These are phyloP conservation scores for Anniella stebbinsi DNA, from an alignment of 2,797 vertebrate genomes.

Conservation along the genomic window DNA sequence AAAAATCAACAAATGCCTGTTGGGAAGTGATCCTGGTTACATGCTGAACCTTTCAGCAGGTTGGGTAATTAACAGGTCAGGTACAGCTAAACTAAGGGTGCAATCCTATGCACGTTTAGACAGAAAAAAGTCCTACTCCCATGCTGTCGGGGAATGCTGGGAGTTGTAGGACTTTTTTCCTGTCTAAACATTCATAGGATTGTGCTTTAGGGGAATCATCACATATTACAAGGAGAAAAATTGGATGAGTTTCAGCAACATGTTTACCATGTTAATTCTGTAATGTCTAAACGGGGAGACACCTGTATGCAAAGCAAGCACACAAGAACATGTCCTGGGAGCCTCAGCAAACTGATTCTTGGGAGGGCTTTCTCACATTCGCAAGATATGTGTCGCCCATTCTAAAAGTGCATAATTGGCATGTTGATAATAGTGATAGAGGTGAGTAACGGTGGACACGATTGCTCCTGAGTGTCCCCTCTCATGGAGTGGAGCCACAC, in stretches of 20 bases:
- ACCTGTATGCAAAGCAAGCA: not conserved
- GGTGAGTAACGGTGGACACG: no score
- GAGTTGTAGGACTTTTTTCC: no score
- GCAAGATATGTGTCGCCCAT: not conserved
- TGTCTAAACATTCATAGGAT: no score
- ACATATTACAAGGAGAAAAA: not conserved
- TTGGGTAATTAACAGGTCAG: not conserved
- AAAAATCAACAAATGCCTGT: not conserved
- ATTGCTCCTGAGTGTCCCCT: no score
- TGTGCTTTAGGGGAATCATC: not conserved
- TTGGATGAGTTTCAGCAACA: not conserved
- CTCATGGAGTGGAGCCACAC: no score
- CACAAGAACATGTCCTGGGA: not conserved
- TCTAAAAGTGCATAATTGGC: not conserved
- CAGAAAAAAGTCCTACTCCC: no score
- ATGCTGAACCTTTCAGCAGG: not conserved
- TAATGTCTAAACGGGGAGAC: not conserved
- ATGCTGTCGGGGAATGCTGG: no score
- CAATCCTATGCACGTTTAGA: no score
- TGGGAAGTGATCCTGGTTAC: not conserved
- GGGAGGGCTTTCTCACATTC: not conserved
- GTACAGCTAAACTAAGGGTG: not conserved
- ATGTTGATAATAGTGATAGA: not conserved
- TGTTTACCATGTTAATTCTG: not conserved
- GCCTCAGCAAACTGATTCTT: not conserved